A percentile compares a stretch with the other conserved stretches of the same genome.
Evolutionary conservation across 2,888 invertebrate genomes (phyloP).

Genomic region (Coenonympha arcania): DNA sequence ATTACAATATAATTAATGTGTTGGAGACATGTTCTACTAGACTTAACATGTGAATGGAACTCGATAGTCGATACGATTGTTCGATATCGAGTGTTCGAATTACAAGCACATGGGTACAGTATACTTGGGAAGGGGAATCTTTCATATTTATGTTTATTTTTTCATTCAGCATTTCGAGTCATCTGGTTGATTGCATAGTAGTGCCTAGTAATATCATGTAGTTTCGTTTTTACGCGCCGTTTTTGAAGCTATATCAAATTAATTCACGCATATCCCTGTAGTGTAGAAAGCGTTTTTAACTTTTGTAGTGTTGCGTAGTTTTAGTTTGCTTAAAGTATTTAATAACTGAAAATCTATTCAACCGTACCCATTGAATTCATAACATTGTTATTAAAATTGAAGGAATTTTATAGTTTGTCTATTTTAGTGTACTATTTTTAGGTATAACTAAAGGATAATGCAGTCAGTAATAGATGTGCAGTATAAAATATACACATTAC

Average conservation of each 20-base stretch:
- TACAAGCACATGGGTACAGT: too few relatives aligned
- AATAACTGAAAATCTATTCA: constrained; percentile 15
- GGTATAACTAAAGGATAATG: not conserved
- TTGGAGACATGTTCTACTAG: too few relatives aligned
- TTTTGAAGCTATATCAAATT: not conserved
- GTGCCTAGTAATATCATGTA: constrained; percentile 4
- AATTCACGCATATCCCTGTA: constrained; percentile 10
- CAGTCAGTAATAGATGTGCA: too few relatives aligned
- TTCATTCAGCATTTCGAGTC: constrained; percentile 4
- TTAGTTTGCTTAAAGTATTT: constrained; percentile 6
- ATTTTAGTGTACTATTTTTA: too few relatives aligned
- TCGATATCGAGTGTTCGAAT: too few relatives aligned
- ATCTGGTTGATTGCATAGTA: not conserved
- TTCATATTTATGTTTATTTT: not conserved
- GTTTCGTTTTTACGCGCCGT: not conserved
- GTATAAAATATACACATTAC: too few relatives aligned
- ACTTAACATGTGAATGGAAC: too few relatives aligned
- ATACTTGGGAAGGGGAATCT: not conserved
- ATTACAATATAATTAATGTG: too few relatives aligned
- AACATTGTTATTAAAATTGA: too few relatives aligned
- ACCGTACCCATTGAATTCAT: too few relatives aligned
- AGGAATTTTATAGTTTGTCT: too few relatives aligned
- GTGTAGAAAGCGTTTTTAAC: not conserved
- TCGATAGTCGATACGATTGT: too few relatives aligned
- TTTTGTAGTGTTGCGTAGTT: constrained; percentile 10